A percentile compares a stretch with the other conserved stretches of the same genome.
These are phyloP conservation scores for Drosophila ustulata DNA, from an alignment of 2,888 invertebrate species.

Conservation along the genomic window DNA sequence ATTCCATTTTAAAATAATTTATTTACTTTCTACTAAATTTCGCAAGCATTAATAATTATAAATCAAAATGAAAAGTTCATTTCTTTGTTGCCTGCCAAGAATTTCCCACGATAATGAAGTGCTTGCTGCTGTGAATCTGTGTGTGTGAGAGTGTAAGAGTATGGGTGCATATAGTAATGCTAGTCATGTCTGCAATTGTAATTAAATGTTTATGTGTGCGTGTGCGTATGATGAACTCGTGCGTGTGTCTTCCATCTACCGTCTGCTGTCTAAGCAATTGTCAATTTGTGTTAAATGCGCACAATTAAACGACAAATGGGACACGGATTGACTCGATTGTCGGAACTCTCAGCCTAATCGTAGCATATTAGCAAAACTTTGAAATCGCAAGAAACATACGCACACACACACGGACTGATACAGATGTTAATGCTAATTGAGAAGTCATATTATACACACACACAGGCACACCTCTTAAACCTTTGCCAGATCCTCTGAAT, in stretches of 20 bases:
- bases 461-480: conserved; percentile 13
- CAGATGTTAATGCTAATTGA: conserved; percentile 34
- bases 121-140: conserved; percentile 16
- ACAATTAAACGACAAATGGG: conserved; percentile 72
- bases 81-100: conserved; percentile 28
- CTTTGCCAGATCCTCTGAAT: conserved; percentile 19
- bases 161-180: conserved; percentile 28
- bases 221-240: conserved; percentile 35
- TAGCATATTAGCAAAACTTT: conserved; percentile 66
- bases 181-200: conserved; percentile 53
- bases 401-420: background rate
- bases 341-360: conserved; percentile 49
- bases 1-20: background rate
- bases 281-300: conserved; percentile 75
- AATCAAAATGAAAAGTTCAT: conserved; percentile 11
- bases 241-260: conserved; percentile 33
- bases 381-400: conserved; percentile 30
- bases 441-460: conserved; percentile 27
- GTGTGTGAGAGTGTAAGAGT: conserved; percentile 8
- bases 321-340: conserved; percentile 36
- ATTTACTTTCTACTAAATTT: background rate
- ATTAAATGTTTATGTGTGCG: conserved; percentile 52
- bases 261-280: conserved; percentile 65
- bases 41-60: background rate
- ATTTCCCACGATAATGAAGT: conserved; percentile 61